These are phyloP conservation scores for Nothobranchius kuhntae DNA, from an alignment of 2,113 vertebrate species.

Conservation along the genomic window DNA sequence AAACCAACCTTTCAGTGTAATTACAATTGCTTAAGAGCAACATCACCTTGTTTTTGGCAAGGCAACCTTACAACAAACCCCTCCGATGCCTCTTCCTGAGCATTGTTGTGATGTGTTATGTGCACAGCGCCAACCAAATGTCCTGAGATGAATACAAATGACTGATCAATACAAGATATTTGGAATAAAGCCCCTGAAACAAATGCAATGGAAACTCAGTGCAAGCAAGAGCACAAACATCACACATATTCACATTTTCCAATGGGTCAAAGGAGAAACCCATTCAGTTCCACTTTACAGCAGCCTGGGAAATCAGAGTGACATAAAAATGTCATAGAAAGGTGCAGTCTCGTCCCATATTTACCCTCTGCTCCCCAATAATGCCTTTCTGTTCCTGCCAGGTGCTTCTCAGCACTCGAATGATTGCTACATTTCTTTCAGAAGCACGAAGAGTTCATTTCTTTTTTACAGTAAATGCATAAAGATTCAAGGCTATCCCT, in stretches of 20 bases:
- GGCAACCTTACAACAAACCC: not conserved
- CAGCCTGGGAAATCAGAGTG: slow-evolving; percentile 12
- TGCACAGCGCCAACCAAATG: slow-evolving; percentile 5
- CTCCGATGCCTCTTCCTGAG: not conserved
- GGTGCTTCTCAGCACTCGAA: slow-evolving; percentile 11
- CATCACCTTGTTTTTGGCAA: not conserved
- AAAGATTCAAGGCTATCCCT: slow-evolving; percentile 1
- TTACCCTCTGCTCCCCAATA: slow-evolving; percentile 16
- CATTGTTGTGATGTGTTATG: slow-evolving; percentile 9
- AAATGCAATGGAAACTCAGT: slow-evolving; percentile 8
- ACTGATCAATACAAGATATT: slow-evolving; percentile 20
- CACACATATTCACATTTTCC: slow-evolving; percentile 15
- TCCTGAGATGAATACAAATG: slow-evolving; percentile 29
- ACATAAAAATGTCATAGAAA: slow-evolving; percentile 17
- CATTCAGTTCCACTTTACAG: slow-evolving; percentile 14
- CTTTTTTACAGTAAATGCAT: slow-evolving; percentile 17
- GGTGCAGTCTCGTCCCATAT: slow-evolving; percentile 5
- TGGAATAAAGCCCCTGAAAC: slow-evolving; percentile 4
- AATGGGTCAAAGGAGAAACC: not conserved
- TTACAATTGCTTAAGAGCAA: not conserved
- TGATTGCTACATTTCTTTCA: slow-evolving; percentile 23
- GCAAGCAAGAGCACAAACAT: not conserved
- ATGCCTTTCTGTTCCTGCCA: slow-evolving; percentile 29
- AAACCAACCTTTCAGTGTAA: not conserved
- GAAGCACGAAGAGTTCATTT: slow-evolving; percentile 17